Evolutionary conservation across 2,113 vertebrate species (phyloP), one percentile per base, ranked within the genome.

Genomic region (Benitochromis conjunctus): DNA sequence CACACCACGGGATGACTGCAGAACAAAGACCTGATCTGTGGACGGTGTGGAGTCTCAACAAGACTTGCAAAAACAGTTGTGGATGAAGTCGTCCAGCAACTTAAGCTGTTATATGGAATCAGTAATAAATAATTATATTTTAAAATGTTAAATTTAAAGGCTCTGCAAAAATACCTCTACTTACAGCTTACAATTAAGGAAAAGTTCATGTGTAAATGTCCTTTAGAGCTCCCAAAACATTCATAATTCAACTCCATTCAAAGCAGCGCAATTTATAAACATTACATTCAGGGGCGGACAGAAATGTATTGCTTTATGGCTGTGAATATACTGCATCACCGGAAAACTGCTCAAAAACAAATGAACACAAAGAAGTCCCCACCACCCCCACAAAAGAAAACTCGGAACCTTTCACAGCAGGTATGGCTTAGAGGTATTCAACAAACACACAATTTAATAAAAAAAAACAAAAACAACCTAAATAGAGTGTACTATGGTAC

Each of bases 261-360:
- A 53, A 34, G 26, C 26, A 76, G 43, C 29, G 16, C 57, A 62
- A 78, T 78, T 57, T 51, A 64, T 13, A 74, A 38, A 56, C 11
- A 29, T n/a, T 51, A 84, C 88, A 87, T 90, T 90, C 71, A 90
- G 31, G 85, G 21, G 31, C 24, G 11, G 89, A 90, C 54, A 62
- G 82, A 76, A 7, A 3, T n/a, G 48, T 31, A 34, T 16, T 48
- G 6, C 43, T 86, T n/a, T 53, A 12, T 66, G 19, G 74, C 81
- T 60, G 71, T 86, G 78, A 80, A 69, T 60, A 24, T 16, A 31
- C 26, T n/a, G 46, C 0, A 7, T 76, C 48, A 19, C 2, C 69
- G 8, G 24, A 26, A 76, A 51, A 51, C 41, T 76, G 16, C 26
- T 76, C 26, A 76, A 53, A 64, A 53, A 19, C 60, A 64, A 64